phyloP scores from a whole-genome alignment of 2,113 vertebrate genomes.

The Tylochromis polylepis region DNA sequence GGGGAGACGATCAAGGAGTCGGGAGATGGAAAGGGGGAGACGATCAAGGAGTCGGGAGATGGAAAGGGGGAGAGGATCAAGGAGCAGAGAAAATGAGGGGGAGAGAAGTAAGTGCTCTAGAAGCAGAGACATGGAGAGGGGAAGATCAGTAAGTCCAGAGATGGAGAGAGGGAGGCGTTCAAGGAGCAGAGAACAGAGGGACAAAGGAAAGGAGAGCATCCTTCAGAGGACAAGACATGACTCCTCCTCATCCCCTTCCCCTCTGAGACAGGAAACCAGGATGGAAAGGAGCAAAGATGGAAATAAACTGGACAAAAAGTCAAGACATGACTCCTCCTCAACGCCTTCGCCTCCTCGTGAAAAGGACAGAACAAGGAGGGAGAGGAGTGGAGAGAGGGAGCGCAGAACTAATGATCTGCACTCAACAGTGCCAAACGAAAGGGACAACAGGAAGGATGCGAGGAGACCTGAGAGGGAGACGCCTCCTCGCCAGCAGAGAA shows the following conservation, averaged over 20 bases:
- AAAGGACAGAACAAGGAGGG: conserved; percentile 23
- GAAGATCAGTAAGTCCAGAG: not conserved
- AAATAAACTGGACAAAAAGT: conserved; percentile 23
- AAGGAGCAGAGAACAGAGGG: conserved; percentile 17
- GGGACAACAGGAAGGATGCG: conserved; percentile 19
- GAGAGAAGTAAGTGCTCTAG: not conserved
- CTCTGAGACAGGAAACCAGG: conserved; percentile 24
- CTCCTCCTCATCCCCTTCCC: conserved; percentile 45
- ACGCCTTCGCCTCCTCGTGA: conserved; percentile 56
- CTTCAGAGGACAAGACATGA: conserved; percentile 43
- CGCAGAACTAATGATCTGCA: conserved; percentile 8
- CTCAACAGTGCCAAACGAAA: not conserved
- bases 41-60: not conserved
- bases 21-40: not conserved
- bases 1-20: not conserved
- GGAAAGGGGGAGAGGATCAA: not conserved
- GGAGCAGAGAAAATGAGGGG: not conserved
- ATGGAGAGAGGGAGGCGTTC: not conserved
- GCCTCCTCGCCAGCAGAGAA: conserved; percentile 22
- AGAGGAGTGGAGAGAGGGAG: conserved; percentile 46
- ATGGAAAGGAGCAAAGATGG: conserved; percentile 16
- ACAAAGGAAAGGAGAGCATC: conserved; percentile 23
- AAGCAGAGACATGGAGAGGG: not conserved
- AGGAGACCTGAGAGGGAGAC: conserved; percentile 20
- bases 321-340: conserved; percentile 47